A percentile compares a stretch with the other conserved stretches of the same genome.
These are phyloP conservation scores for Scaptomyza cyrtandrae DNA, from an alignment of 2,888 invertebrate genomes.

Conservation along the genomic window DNA sequence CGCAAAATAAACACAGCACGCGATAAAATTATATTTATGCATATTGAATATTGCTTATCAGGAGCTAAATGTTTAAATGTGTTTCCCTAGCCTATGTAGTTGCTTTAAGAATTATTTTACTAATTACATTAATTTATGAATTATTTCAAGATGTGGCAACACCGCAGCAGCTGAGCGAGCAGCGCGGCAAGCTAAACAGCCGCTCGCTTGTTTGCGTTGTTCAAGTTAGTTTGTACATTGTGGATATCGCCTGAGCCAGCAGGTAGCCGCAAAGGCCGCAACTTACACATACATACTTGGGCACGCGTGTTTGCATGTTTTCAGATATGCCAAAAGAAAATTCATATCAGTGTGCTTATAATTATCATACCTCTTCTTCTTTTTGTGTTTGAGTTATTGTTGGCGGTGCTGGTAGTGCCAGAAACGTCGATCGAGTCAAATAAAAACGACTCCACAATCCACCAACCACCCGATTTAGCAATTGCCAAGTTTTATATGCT, in stretches of 20 bases:
- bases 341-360: constrained; percentile 18
- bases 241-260: constrained; percentile 44
- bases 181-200: constrained; percentile 19
- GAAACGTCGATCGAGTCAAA: constrained; percentile 44
- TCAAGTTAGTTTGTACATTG: constrained; percentile 2
- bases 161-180: constrained; percentile 33
- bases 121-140: neutral
- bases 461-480: constrained; percentile 49
- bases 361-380: constrained; percentile 71
- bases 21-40: neutral
- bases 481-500: constrained; percentile 53
- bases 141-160: constrained; percentile 29
- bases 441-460: constrained; percentile 62
- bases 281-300: constrained; percentile 7
- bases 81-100: neutral
- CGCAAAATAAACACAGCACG: constrained; percentile 17
- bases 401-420: constrained; percentile 52
- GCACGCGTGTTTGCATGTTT: constrained; percentile 5
- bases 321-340: constrained; percentile 17
- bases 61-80: constrained; percentile 31
- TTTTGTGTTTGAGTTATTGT: constrained; percentile 4
- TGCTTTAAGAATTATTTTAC: neutral
- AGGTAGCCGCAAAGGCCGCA: constrained; percentile 43
- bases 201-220: constrained; percentile 4
- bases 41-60: neutral